Conservation (phyloP, 2,888 invertebrate species). For the Heliconius ethilla region DNA sequence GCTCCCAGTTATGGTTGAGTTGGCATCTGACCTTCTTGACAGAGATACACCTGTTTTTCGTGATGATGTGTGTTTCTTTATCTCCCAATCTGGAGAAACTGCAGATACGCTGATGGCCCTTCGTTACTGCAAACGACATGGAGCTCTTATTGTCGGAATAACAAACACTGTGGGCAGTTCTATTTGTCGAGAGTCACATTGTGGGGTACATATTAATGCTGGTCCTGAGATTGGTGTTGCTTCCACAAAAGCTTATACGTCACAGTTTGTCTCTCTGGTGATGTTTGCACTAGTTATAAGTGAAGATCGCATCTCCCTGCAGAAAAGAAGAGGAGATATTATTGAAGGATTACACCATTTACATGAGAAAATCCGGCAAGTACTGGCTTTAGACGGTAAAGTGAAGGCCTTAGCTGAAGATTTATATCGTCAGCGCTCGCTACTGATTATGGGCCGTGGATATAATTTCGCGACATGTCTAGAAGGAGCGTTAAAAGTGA, state of each 20-base stretch:
- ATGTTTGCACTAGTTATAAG: constrained; percentile 99
- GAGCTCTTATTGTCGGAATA: constrained; percentile 98
- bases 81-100: constrained; percentile 99
- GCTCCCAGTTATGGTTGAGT: constrained; percentile 98
- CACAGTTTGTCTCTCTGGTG: constrained; percentile 98
- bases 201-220: constrained; percentile 99
- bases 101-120: constrained; percentile 98
- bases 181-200: constrained; percentile 99
- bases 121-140: constrained; percentile 97
- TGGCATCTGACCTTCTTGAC: constrained; percentile 99
- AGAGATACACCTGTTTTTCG: constrained; percentile 99
- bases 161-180: constrained; percentile 99
- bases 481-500: constrained; percentile 98
- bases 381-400: constrained; percentile 92
- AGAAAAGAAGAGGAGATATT: constrained; percentile 92
- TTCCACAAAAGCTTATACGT: constrained; percentile 99
- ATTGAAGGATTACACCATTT: constrained; percentile 93
- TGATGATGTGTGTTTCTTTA: constrained; percentile 99
- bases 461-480: constrained; percentile 99
- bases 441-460: constrained; percentile 99
- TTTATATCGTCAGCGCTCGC: constrained; percentile 94
- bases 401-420: constrained; percentile 94
- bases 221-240: constrained; percentile 99
- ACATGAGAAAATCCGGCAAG: constrained; percentile 94
- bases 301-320: constrained; percentile 97